phyloP scores from a whole-genome alignment of 2,888 invertebrate species.

The Sympetrum striolatum region DNA sequence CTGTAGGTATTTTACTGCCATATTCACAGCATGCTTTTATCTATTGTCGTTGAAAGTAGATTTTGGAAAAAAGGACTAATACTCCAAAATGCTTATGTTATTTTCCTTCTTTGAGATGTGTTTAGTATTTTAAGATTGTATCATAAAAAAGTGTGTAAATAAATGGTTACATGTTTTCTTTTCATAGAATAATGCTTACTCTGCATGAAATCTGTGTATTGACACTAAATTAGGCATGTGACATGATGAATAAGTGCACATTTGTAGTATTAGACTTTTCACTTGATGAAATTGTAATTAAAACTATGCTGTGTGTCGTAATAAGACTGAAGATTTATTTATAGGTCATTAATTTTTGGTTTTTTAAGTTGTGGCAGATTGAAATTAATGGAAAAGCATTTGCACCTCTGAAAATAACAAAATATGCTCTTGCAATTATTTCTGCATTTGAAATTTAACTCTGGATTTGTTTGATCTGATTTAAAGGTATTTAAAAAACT shows the following conservation, averaged over 20 bases:
- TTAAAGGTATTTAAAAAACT: too few relatives aligned
- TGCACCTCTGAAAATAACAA: too few relatives aligned
- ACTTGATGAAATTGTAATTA: neutral
- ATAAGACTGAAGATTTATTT: neutral
- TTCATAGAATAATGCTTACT: neutral
- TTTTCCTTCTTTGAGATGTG: neutral
- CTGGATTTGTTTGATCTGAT: too few relatives aligned
- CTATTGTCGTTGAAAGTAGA: neutral
- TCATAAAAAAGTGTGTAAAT: too few relatives aligned
- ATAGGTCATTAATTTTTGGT: neutral
- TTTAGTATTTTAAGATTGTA: too few relatives aligned
- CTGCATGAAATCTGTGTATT: neutral
- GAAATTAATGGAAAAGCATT: too few relatives aligned
- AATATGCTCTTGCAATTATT: too few relatives aligned
- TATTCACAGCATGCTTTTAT: constrained; percentile 6
- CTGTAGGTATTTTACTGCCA: constrained; percentile 6
- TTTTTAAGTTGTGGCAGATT: neutral
- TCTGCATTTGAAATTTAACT: too few relatives aligned
- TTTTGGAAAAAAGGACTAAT: neutral
- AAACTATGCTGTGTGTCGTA: neutral
- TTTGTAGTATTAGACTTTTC: neutral
- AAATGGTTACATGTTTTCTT: too few relatives aligned
- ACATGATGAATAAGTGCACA: neutral
- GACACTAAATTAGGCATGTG: neutral
- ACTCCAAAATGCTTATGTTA: neutral